These are phyloP conservation scores for Pipistrellus kuhlii DNA, from an alignment of 2,797 vertebrate genomes.

Conservation along the genomic window DNA sequence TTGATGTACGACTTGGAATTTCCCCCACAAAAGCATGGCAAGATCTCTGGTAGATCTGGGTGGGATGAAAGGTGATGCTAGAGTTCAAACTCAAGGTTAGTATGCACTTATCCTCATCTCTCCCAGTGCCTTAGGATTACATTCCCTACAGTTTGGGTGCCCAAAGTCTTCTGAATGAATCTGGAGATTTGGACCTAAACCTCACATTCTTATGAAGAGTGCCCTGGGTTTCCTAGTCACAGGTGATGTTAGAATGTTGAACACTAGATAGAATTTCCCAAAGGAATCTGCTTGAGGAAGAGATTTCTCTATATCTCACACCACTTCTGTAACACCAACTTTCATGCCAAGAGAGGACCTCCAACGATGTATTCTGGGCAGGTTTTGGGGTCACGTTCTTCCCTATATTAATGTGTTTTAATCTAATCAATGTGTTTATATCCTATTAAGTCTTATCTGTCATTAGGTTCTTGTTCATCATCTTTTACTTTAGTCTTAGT, in stretches of 20 bases:
- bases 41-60: neutral
- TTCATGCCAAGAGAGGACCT: neutral
- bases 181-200: neutral
- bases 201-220: neutral
- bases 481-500: conserved; percentile 28
- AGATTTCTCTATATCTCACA: neutral
- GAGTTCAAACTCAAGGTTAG: neutral
- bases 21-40: neutral
- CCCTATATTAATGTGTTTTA: neutral
- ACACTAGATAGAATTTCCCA: neutral
- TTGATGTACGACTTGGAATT: neutral
- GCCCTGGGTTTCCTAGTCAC: neutral
- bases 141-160: neutral
- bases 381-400: neutral
- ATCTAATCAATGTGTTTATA: neutral
- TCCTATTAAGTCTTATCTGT: neutral
- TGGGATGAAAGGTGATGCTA: neutral
- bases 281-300: neutral
- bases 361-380: neutral
- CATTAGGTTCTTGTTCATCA: neutral
- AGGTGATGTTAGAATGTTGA: neutral
- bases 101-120: neutral
- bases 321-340: neutral
- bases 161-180: neutral
- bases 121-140: neutral